These are phyloP conservation scores for Ptyas mucosa DNA, from an alignment of 2,113 vertebrate genomes.

Conservation along the genomic window DNA sequence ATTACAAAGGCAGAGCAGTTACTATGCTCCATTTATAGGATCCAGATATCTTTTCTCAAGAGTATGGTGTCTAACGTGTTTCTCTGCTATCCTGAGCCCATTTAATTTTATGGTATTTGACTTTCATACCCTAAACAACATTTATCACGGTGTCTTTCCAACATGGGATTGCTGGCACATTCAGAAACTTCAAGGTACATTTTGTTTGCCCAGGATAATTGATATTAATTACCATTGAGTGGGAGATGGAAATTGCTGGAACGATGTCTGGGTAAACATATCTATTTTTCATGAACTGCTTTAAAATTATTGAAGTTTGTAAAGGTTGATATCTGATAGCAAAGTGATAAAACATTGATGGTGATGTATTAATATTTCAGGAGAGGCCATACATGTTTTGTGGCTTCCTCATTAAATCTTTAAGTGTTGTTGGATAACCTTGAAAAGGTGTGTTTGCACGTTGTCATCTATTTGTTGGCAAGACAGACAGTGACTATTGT, in stretches of 20 bases:
- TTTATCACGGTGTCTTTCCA: background rate
- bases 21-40: background rate
- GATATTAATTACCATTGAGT: constrained; percentile 26
- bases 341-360: constrained; percentile 59
- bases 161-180: background rate
- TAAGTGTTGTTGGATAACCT: constrained; percentile 41
- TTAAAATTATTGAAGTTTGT: constrained; percentile 30
- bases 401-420: constrained; percentile 41
- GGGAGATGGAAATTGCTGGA: constrained; percentile 7
- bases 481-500: background rate
- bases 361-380: constrained; percentile 57
- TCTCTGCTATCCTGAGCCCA: background rate
- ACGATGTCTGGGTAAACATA: background rate
- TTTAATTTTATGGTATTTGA: background rate
- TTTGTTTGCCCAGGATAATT: background rate
- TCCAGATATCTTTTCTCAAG: background rate
- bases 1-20: background rate
- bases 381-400: constrained; percentile 32
- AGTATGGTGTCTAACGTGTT: background rate
- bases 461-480: constrained; percentile 5
- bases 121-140: background rate
- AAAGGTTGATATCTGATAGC: constrained; percentile 41
- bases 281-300: constrained; percentile 37
- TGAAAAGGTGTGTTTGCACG: constrained; percentile 33
- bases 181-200: background rate